Percentiles rank a stretch among this genome's conserved stretches.
Evolutionary conservation across 2,888 invertebrate genomes (phyloP).

Genomic region (Chirona hameri): DNA sequence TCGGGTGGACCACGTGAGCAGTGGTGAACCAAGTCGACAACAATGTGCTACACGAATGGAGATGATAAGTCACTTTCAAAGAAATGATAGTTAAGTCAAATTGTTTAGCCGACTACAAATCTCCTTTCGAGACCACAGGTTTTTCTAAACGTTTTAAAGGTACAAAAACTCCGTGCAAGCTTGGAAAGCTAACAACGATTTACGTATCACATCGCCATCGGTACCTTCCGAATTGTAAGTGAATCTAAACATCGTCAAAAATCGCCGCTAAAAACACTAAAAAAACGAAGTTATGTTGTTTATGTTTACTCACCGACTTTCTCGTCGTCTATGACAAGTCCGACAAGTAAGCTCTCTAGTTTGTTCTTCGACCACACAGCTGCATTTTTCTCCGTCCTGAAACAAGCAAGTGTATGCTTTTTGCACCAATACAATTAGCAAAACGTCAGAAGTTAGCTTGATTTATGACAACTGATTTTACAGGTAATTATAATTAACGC

Average conservation of each 20-base stretch:
- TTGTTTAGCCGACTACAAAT: neutral
- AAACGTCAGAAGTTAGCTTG: too few relatives aligned
- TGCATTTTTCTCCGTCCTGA: conserved; percentile 93
- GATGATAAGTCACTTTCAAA: neutral
- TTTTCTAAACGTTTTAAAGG: neutral
- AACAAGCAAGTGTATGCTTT: conserved; percentile 37
- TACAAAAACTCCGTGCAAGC: neutral
- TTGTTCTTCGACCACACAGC: conserved; percentile 93
- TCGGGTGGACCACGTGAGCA: too few relatives aligned
- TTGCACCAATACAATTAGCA: neutral
- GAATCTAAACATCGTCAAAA: neutral
- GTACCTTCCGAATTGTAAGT: too few relatives aligned
- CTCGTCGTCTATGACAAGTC: conserved; percentile 62
- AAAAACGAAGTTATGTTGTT: too few relatives aligned
- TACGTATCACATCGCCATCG: neutral
- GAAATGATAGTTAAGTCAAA: neutral
- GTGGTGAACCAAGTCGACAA: neutral
- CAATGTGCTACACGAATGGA: too few relatives aligned
- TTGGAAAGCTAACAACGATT: neutral
- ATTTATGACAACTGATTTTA: too few relatives aligned
- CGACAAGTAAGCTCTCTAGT: conserved; percentile 71
- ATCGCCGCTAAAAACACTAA: neutral
- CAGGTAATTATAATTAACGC: too few relatives aligned
- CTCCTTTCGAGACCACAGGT: neutral
- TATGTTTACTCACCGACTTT: conserved; percentile 54